Conservation (phyloP, 2,797 vertebrate genomes). For the Monodelphis domestica region DNA sequence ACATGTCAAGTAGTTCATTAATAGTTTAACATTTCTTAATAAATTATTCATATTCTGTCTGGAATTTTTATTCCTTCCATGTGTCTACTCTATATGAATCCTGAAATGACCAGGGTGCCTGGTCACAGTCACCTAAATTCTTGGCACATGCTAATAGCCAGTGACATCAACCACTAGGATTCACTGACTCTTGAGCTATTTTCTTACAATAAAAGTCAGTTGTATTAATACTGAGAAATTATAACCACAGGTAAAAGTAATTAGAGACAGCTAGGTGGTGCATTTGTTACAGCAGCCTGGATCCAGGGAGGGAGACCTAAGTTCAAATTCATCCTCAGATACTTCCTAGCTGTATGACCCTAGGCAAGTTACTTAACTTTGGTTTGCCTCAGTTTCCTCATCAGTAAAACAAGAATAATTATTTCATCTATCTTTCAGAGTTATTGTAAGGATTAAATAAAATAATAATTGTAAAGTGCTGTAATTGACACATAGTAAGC, state of each 20-base stretch:
- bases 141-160: not conserved
- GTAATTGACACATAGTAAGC: not conserved
- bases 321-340: not conserved
- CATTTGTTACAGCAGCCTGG: not conserved
- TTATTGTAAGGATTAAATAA: not conserved
- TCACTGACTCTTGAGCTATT: not conserved
- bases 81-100: not conserved
- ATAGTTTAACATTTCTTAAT: not conserved
- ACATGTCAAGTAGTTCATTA: slow-evolving; percentile 2
- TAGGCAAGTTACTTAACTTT: too few relatives aligned
- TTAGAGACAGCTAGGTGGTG: not conserved
- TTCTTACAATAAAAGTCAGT: not conserved
- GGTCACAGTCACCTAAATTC: not conserved
- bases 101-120: not conserved
- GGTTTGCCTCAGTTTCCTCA: not conserved
- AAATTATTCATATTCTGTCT: not conserved
- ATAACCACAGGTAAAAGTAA: not conserved
- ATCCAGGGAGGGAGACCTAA: not conserved
- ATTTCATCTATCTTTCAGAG: not conserved
- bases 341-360: not conserved
- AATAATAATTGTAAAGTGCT: not conserved
- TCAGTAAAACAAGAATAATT: not conserved
- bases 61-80: not conserved
- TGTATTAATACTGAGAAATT: not conserved
- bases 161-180: not conserved